phyloP scores from a whole-genome alignment of 1,140 invertebrate genomes.

The Coenobita brevimanus region DNA sequence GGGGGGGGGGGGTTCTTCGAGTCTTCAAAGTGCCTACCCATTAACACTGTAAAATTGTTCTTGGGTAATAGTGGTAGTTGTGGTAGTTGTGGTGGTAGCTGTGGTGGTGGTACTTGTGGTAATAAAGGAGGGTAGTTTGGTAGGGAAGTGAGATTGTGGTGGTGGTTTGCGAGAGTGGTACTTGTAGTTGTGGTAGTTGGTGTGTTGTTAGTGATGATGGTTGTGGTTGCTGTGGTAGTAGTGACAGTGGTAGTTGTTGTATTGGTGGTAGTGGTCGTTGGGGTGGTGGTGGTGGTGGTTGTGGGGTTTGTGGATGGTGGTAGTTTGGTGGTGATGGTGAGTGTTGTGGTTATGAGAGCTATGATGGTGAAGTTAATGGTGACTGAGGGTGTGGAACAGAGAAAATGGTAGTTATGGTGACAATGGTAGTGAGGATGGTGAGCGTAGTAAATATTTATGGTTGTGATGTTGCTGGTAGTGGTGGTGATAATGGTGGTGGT shows the following conservation, averaged over 20 bases:
- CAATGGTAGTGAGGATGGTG: no score
- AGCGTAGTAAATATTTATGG: no score
- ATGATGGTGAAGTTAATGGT: neutral
- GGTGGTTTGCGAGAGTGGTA: no score
- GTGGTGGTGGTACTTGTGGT: neutral
- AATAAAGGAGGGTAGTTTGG: neutral
- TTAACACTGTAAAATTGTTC: no score
- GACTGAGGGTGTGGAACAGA: neutral
- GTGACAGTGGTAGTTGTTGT: neutral
- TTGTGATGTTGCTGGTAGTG: no score
- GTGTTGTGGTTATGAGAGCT: neutral
- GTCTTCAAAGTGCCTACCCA: no score
- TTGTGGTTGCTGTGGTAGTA: neutral
- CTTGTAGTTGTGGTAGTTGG: no score
- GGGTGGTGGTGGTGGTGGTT: neutral
- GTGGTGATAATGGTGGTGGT: no score
- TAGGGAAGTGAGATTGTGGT: neutral
- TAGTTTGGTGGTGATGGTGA: neutral
- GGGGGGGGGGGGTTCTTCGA: neutral
- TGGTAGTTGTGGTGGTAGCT: neutral
- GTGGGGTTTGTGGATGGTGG: neutral
- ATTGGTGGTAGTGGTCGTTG: neutral
- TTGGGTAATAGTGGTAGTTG: no score
- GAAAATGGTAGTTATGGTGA: no score
- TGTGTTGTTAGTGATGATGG: neutral